Evolutionary conservation across 2,113 vertebrate genomes (phyloP).

Genomic region (Platysteira castanea): DNA sequence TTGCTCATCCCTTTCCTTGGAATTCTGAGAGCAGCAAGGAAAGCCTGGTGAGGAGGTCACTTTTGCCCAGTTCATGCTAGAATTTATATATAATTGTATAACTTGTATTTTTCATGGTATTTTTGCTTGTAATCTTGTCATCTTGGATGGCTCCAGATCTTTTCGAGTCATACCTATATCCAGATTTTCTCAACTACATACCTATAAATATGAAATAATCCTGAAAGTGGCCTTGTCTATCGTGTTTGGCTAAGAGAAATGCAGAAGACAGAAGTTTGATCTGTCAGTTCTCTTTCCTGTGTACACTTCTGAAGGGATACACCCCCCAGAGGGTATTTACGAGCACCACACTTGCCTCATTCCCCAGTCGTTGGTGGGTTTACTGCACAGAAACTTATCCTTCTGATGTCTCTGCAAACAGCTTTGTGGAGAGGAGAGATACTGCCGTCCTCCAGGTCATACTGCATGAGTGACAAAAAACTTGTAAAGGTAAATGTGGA

Average conservation of each 20-base stretch:
- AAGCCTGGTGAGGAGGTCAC: neutral
- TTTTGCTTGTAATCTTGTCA: neutral
- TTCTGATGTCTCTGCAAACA: neutral
- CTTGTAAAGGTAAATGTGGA: neutral
- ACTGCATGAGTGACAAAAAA: neutral
- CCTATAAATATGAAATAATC: neutral
- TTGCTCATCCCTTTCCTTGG: neutral
- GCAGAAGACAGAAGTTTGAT: neutral
- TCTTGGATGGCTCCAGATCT: neutral
- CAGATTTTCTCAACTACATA: neutral
- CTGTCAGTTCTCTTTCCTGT: neutral
- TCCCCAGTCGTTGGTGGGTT: neutral
- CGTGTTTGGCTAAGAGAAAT: neutral
- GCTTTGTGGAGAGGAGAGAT: neutral
- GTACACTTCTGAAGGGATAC: neutral
- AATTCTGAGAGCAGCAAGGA: neutral
- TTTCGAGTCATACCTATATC: neutral
- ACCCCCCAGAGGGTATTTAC: neutral
- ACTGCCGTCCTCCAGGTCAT: neutral
- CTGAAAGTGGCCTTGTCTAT: neutral
- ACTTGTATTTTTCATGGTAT: neutral
- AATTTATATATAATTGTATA: neutral
- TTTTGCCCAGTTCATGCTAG: neutral
- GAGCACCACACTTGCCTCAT: neutral
- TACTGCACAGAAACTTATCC: neutral